Evolutionary conservation across 2,888 invertebrate genomes (phyloP).

Genomic region (Mongoloraphidia duomilia): DNA sequence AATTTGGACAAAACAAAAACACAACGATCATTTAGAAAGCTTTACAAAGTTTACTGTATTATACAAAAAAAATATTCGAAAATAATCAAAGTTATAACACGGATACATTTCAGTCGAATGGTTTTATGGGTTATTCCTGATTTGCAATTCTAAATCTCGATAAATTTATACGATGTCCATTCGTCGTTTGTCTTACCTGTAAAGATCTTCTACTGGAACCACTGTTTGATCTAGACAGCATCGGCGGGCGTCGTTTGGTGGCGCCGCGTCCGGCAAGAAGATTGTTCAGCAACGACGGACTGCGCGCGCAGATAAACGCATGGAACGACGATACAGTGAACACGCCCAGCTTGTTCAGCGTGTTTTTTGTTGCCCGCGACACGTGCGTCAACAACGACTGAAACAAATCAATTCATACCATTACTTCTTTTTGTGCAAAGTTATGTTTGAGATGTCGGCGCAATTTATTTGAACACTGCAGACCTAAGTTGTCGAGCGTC

Average conservation of each 20-base stretch:
- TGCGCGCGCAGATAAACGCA: conserved; percentile 92
- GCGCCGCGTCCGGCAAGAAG: conserved; percentile 80
- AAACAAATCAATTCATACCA: conserved; percentile 22
- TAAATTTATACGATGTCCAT: neutral
- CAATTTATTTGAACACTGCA: too few species aligned
- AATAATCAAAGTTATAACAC: neutral
- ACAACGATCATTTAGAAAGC: too few species aligned
- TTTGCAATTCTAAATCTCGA: neutral
- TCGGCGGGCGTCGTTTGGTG: conserved; percentile 79
- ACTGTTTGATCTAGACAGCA: conserved; percentile 78
- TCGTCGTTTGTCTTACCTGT: conserved; percentile 40
- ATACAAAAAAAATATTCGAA: neutral
- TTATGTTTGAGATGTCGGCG: too few species aligned
- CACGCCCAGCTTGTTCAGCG: conserved; percentile 86
- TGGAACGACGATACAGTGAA: conserved; percentile 97
- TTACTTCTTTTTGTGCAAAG: too few species aligned
- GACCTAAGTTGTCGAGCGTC: too few species aligned
- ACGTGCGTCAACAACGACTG: conserved; percentile 92
- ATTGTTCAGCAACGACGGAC: conserved; percentile 84
- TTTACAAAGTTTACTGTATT: too few species aligned
- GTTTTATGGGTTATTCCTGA: neutral
- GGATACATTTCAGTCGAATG: neutral
- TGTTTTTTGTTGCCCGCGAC: conserved; percentile 87
- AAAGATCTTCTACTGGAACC: conserved; percentile 76
- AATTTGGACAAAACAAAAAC: too few species aligned